Base-by-base conservation (phyloP, 2,888 invertebrate genomes). In the Seladonia tumulorum region DNA sequence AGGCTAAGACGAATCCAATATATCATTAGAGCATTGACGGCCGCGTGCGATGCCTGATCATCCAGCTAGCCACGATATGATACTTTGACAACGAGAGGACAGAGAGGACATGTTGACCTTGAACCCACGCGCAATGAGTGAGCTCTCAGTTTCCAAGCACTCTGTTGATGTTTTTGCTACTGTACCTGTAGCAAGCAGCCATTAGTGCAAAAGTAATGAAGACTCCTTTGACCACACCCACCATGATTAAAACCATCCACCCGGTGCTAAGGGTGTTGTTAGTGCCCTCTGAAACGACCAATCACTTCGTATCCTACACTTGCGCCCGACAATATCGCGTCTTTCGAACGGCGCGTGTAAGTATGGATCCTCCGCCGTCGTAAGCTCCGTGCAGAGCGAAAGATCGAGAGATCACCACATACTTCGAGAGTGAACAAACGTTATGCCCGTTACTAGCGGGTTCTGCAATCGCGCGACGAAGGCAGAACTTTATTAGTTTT, bases 131-230 rank as follows among this genome's bases (percentile, higher is more conserved):
- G 87, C 87, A 82, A 85, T 87, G 81, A 87, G 88, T 89, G 89
- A 86, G 81, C 82, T 86, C 87, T 89, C 82, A 74, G 39, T 86
- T 80, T 82, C 79, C 78, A 82, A 78, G 78, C 85, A 83, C 53
- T 81, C 87, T 82, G 88, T 57, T 92, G 74, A 39, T 63, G 63
- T 68, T 82, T 82, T 87, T 90, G 93, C 93, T 94, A 95, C 95
- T 95, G 95, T 97, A 98, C 98, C 98, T 98, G 98, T 98, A 98
- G 97, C 98, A 98, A 97, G 98, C 97, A 96, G 98, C 98, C 97
- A 98, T 97, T 96, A 98, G 97, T 96, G 98, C 98, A 97, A 98
- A 98, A 97, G 97, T 97, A 97, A 98, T 97, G 98, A 98, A 98
- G 97, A 98, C 98, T 96, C 97, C 97, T 96, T 97, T 98, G 96